These are phyloP conservation scores for Brachionus plicatilis DNA, from an alignment of 1,140 invertebrate genomes.

Conservation along the genomic window DNA sequence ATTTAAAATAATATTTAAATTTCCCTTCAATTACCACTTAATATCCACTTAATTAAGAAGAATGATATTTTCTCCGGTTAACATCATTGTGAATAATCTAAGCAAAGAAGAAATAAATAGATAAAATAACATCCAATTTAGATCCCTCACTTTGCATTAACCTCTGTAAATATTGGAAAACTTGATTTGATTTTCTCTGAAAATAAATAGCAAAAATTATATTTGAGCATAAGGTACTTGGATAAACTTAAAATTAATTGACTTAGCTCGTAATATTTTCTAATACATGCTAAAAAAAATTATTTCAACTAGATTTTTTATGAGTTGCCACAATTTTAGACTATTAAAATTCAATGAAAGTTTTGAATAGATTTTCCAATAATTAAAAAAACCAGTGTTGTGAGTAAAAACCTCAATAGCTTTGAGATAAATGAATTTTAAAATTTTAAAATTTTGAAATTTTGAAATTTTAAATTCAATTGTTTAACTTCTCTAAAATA, in stretches of 20 bases:
- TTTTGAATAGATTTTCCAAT: not conserved
- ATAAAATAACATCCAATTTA: not conserved
- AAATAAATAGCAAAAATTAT: not conserved
- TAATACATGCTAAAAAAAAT: not conserved
- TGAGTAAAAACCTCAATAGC: not conserved
- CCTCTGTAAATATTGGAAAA: not conserved
- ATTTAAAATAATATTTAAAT: slow-evolving; percentile 1
- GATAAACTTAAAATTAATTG: not conserved
- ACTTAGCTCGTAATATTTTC: not conserved
- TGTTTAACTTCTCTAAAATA: not conserved
- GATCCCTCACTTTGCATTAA: not conserved
- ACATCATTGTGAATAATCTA: not conserved
- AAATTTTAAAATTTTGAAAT: no score
- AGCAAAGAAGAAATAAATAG: not conserved
- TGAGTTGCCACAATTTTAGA: not conserved
- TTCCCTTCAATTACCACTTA: not conserved
- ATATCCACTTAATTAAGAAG: not conserved
- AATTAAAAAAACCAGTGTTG: not conserved
- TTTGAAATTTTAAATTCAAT: not conserved
- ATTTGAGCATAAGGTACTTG: not conserved
- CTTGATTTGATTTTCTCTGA: not conserved
- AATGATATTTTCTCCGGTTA: not conserved
- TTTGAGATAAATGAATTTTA: not conserved
- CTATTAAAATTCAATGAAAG: not conserved
- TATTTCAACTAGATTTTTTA: not conserved